These are phyloP conservation scores for Indri indri DNA, from an alignment of 2,113 vertebrate genomes.

Conservation along the genomic window DNA sequence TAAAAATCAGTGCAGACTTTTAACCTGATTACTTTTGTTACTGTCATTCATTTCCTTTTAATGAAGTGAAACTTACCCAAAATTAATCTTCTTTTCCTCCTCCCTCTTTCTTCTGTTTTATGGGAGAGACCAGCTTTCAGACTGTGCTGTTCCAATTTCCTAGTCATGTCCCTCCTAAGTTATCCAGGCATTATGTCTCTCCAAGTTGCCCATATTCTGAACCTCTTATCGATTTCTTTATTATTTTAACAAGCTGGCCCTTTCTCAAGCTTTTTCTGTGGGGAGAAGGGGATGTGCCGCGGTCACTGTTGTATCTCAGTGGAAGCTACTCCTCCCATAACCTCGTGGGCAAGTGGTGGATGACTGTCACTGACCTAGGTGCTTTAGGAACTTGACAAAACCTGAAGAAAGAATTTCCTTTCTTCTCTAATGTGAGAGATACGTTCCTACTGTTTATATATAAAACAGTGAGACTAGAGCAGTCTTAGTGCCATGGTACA, in stretches of 20 bases:
- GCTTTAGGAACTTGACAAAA: neutral
- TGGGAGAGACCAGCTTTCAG: neutral
- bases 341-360: neutral
- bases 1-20: neutral
- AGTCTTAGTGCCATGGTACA: neutral
- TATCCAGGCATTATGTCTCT: neutral
- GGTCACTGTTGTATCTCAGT: neutral
- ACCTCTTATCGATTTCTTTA: neutral
- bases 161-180: neutral
- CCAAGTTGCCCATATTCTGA: neutral
- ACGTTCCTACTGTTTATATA: neutral
- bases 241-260: neutral
- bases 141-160: neutral
- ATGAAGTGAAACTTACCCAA: neutral
- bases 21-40: neutral
- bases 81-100: neutral
- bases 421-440: neutral
- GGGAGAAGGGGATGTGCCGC: neutral
- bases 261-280: neutral
- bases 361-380: neutral
- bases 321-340: neutral
- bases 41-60: neutral
- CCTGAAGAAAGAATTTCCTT: neutral
- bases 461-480: neutral
- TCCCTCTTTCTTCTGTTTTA: neutral